Percentiles rank a stretch among this genome's conserved stretches.
Conservation (phyloP, 2,888 invertebrate genomes). For the Patella caerulea region DNA sequence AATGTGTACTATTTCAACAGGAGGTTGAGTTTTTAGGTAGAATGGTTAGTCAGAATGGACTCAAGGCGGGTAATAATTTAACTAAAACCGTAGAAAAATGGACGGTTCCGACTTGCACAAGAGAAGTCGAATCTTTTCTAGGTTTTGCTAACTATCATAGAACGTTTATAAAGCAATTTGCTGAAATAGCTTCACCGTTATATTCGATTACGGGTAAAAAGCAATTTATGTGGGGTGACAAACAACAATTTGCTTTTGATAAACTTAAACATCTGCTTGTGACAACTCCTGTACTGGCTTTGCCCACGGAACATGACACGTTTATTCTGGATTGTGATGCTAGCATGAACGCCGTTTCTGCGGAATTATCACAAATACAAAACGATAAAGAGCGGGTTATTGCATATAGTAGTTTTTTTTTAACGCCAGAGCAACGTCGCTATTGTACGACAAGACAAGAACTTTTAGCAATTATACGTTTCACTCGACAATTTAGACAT, state of each 20-base stretch:
- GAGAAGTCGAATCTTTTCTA: too few species aligned
- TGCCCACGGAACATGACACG: slow-evolving; percentile 21
- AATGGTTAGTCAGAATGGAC: too few species aligned
- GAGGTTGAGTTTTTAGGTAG: neutral
- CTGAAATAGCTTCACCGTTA: slow-evolving; percentile 26
- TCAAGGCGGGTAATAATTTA: neutral
- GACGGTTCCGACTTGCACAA: too few species aligned
- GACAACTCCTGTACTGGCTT: slow-evolving; percentile 25
- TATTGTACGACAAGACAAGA: slow-evolving; percentile 29
- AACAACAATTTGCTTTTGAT: slow-evolving; percentile 13
- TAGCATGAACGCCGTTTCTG: slow-evolving; percentile 32
- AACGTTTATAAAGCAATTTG: neutral
- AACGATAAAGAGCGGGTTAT: slow-evolving; percentile 29
- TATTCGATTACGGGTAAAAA: slow-evolving; percentile 26
- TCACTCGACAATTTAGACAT: slow-evolving; percentile 7
- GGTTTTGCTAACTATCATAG: neutral
- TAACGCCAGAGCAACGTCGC: slow-evolving; percentile 24
- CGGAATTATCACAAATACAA: slow-evolving; percentile 33
- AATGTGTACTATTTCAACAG: neutral
- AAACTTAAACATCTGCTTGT: slow-evolving; percentile 20
- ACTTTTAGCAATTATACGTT: neutral
- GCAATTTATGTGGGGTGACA: slow-evolving; percentile 25
- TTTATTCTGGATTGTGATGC: slow-evolving; percentile 37
- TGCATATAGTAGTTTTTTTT: slow-evolving; percentile 24
- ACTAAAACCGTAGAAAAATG: too few species aligned